These are phyloP conservation scores for Camptogramma bilineatum DNA, from an alignment of 2,888 invertebrate species.

Conservation along the genomic window DNA sequence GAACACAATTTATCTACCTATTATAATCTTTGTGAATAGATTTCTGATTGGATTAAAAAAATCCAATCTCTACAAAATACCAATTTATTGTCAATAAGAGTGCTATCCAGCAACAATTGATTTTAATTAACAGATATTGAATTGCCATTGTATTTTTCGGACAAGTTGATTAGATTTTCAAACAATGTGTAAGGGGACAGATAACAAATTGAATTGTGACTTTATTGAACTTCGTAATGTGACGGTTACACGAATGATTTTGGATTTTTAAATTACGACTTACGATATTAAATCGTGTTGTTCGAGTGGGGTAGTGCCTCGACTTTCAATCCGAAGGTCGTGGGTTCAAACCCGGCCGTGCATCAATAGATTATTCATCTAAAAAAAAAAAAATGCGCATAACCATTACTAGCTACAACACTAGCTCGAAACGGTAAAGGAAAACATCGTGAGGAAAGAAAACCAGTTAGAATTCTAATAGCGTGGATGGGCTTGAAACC, in stretches of 20 bases:
- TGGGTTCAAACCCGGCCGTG: no score
- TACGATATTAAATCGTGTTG: no score
- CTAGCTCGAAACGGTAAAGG: no score
- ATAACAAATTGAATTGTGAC: conserved; percentile 73
- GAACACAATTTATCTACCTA: neutral
- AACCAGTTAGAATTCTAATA: no score
- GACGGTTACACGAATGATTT: conserved; percentile 34
- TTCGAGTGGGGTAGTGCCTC: no score
- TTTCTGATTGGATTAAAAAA: neutral
- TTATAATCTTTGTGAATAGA: neutral
- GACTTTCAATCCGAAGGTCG: no score
- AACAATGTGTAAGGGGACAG: conserved; percentile 77
- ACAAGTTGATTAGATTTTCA: conserved; percentile 74
- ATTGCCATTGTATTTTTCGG: conserved; percentile 73
- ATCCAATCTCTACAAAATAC: conserved; percentile 18
- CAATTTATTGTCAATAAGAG: conserved; percentile 47
- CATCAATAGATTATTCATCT: no score
- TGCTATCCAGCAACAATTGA: conserved; percentile 68
- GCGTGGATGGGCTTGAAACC: no score
- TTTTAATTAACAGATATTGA: conserved; percentile 80
- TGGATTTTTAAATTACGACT: no score
- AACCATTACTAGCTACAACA: no score
- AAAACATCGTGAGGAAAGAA: no score
- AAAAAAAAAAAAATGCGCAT: no score
- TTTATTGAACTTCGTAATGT: conserved; percentile 61